Evolutionary conservation across 2,113 vertebrate genomes (phyloP), one percentile per base, ranked within the genome.

Genomic region (Eurypyga helias): DNA sequence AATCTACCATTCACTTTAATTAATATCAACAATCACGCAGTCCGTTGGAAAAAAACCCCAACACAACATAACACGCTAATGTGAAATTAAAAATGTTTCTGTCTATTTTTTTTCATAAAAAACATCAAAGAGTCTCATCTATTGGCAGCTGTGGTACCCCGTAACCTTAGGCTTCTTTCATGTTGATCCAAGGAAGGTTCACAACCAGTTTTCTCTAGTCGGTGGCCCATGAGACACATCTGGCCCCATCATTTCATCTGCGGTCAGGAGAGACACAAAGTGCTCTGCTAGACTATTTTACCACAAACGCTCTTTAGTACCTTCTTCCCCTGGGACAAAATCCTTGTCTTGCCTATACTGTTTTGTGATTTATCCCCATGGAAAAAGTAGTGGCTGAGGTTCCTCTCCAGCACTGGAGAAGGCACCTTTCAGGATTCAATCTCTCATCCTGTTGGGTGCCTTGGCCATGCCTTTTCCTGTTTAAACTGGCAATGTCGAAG

Each of bases 141-240:
- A 54, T 93, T 97, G 96, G 97, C 97, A 96, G 62, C 83, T 97
- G 96, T 96, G 92, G 96, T 98, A 83, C 46, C 94, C 78, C 28
- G 24, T 97, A 98, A 83, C 91, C 93, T 96, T 95, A 86, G 90
- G 80, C 26, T 92, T 91, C 98, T 98, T 98, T 98, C 91, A 98
- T 98, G 96, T 98, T 83, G 86, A 82, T 98, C 97, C 97, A 98
- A 98, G 96, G 89, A 98, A 96, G 89, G 95, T 96, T 97, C 96
- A 96, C 87, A 97, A 97, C 46, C 73, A 93, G 82, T 96, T 98
- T 94, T 97, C 91, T 93, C 57, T 92, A 89, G 67, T 91, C 4
- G 1, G 70, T 96, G 88, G 88, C 96, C 76, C 94, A 75, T 79
- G 86, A 97, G 95, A 97, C 80, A 94, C 94, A 92, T 96, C 83